phyloP scores from a whole-genome alignment of 2,113 vertebrate genomes.

The Rhombomys opimus region DNA sequence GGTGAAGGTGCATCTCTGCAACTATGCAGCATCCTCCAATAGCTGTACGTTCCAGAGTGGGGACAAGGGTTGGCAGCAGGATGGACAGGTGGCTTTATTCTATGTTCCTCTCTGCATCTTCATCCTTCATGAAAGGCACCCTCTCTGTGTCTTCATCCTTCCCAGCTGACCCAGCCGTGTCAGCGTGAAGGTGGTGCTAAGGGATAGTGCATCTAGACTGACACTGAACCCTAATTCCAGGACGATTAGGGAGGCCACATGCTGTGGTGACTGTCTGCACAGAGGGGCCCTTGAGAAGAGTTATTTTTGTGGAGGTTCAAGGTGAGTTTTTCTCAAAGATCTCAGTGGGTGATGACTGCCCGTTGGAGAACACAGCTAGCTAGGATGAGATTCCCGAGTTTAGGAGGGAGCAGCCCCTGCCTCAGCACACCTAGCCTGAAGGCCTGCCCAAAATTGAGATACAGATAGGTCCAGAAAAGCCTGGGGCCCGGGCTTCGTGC shows the following conservation, averaged over 20 bases:
- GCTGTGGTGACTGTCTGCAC: not conserved
- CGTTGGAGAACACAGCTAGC: not conserved
- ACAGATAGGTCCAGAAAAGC: constrained; percentile 2
- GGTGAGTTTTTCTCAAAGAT: too few relatives aligned
- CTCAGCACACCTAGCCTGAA: not conserved
- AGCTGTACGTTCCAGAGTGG: not conserved
- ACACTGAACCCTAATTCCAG: not conserved
- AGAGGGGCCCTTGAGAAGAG: not conserved
- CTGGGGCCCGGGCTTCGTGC: not conserved
- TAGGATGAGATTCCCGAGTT: not conserved
- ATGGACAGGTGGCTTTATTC: not conserved
- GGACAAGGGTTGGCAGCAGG: too few relatives aligned
- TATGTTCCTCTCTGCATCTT: not conserved
- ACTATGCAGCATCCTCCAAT: not conserved
- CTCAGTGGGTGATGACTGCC: not conserved
- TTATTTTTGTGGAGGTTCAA: not conserved
- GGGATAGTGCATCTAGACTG: not conserved
- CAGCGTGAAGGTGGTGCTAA: too few relatives aligned
- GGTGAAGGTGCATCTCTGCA: not conserved
- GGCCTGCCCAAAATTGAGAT: not conserved
- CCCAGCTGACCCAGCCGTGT: not conserved
- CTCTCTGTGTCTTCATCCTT: not conserved
- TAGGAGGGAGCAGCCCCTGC: not conserved
- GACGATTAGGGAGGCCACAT: not conserved
- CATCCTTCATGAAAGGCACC: too few relatives aligned